These are phyloP conservation scores for Coranthus polyacanthus DNA, from an alignment of 2,797 vertebrate genomes.

Conservation along the genomic window DNA sequence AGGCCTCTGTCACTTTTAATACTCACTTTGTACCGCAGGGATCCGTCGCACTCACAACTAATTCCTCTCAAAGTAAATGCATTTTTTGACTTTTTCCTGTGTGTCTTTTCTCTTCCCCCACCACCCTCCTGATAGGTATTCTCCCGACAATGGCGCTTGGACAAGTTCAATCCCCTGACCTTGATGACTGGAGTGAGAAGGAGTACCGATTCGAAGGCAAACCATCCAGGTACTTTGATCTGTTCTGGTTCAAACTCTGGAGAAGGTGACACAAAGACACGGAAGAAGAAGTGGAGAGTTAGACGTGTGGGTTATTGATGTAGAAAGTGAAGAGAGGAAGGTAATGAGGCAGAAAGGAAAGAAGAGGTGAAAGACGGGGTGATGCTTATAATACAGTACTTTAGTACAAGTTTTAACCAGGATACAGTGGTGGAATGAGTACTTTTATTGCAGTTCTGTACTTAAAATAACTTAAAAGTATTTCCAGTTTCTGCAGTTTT, in stretches of 20 bases:
- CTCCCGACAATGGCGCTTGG: constrained; percentile 87
- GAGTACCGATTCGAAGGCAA: constrained; percentile 89
- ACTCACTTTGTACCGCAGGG: constrained; percentile 41
- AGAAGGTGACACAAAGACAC: constrained; percentile 25
- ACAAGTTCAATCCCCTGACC: constrained; percentile 89
- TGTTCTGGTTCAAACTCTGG: constrained; percentile 33
- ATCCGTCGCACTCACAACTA: constrained; percentile 28
- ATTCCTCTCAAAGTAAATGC: constrained; percentile 43
- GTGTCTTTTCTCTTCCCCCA: constrained; percentile 55
- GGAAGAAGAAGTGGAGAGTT: constrained; percentile 3
- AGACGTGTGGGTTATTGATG: neutral
- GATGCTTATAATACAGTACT: too few relatives aligned
- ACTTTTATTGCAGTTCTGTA: too few relatives aligned
- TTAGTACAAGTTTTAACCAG: too few relatives aligned
- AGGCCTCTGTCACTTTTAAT: constrained; percentile 57
- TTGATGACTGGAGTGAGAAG: constrained; percentile 92
- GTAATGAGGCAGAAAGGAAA: neutral
- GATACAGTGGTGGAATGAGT: too few relatives aligned
- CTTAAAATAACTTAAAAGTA: too few relatives aligned
- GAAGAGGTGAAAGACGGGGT: too few relatives aligned
- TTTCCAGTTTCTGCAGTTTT: too few relatives aligned
- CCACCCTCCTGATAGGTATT: constrained; percentile 81
- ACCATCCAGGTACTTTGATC: constrained; percentile 86
- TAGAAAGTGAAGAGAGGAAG: constrained; percentile 6
- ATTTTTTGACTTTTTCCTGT: constrained; percentile 56